Evolutionary conservation across 2,797 vertebrate genomes (phyloP), one percentile per base, ranked within the genome.

Genomic region (Eulemur albifrons): DNA sequence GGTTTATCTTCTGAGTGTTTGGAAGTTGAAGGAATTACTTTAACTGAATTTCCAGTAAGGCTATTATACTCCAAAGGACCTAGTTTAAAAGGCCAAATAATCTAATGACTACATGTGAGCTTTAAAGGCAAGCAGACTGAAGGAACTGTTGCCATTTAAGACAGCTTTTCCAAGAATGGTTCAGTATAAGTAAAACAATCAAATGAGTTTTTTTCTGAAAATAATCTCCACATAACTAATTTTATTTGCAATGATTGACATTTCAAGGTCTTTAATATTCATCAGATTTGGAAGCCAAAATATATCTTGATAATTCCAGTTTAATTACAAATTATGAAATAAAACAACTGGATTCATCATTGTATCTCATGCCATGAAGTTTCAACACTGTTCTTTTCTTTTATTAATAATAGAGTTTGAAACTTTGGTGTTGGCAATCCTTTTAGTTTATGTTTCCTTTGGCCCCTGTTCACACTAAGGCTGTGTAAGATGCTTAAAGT

Each of bases 311-410:
- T 57, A 93, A 96, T 95, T 94, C 73, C 27, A 89, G 80, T 95
- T 94, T 94, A 94, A 96, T 96, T 95, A 27, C 13, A 95, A 88
- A 70, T 92, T 84, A 73, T 95, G 35, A 95, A 88, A 77, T 86
- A 72, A 95, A 94, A 80, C 40, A 88, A 81, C 11, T 94, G 57
- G 45, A 88, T 89, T 25, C 40, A 93, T 91, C 48, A 25, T 52
- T 95, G 7, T 88, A 72, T 85, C 61, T 92, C 70, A 85, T 61
- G 11, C 72, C 77, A 94, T 72, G 59, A n/a, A 75, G 88, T 92
- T 97, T 97, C 86, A 97, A 89, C 38, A 87, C n/a, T 48, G 90
- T 45, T 81, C 76, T 65, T 59, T 87, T 95, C 67, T 81, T 86
- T 85, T 89, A 25, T 57, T 57, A 57, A 57, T 88, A 94, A 92